Evolutionary conservation across 2,113 vertebrate genomes (phyloP), one percentile per base, ranked within the genome.

Genomic region (Corythoichthys intestinalis): DNA sequence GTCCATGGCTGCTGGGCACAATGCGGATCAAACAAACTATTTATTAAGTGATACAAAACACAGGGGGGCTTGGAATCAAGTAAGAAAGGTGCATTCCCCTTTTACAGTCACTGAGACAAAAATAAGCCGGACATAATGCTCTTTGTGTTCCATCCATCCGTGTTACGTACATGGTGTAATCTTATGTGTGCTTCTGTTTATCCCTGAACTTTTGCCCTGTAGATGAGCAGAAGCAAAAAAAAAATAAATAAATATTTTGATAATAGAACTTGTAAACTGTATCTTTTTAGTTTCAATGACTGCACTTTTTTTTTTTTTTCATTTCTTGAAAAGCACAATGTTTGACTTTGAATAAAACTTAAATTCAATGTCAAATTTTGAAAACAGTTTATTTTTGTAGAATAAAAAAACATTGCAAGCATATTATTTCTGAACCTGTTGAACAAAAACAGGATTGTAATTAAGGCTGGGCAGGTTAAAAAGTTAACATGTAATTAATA

Each of bases 121-220:
- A 90, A 85, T 85, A 87, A 84, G 75, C 69, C 66, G 70, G 77
- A 66, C 80, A 76, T 91, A 90, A 89, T 88, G 84, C 81, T 87
- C 85, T 90, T 87, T 88, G 81, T 90, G 81, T 90, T 78, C 65
- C 44, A 77, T 79, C 77, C 74, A 80, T 76, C 73, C 65, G 62
- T 71, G 75, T 88, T 91, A 81, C 62, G 81, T 84, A 84, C 74
- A 76, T 49, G 56, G 61, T 54, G 78, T 85, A 86, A 89, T 88
- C 81, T 87, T 71, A 71, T 74, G 74, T 75, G 71, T 81, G 82
- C 85, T 86, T 77, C 82, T 63, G 71, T 83, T 87, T 78, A 88
- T 79, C 77, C 79, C 71, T 90, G 86, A 85, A 86, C 84, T 88
- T 83, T 86, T 88, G 72, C 56, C 64, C 76, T 47, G 60, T 66